Evolutionary conservation across 2,113 vertebrate genomes (phyloP), one percentile per base, ranked within the genome.

Genomic region (Gasterosteus nipponicus): DNA sequence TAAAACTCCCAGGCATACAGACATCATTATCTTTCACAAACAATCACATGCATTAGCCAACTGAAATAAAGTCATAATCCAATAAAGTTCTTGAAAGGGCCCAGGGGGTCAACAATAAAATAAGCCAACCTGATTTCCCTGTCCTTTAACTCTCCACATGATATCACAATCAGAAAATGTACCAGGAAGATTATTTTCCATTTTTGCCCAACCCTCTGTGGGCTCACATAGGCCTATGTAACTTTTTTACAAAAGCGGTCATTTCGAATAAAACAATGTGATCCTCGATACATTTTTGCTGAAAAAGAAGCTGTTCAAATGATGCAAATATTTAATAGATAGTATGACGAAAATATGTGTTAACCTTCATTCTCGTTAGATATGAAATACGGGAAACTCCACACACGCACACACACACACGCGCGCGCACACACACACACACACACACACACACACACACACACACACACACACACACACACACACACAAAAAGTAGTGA

Each of bases 61-160:
- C 49, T 75, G 33, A 59, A 79, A 73, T 72, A 70, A 84, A 81
- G 67, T 59, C 47, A 61, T 75, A 82, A 83, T 80, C 39, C 81
- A 77, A 85, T 65, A 67, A 82, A 78, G 29, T 31, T 9, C 5
- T 49, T 47, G 11, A 78, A 73, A 78, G 41, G 46, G 73, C 60
- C 61, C 18, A 11, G 2, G 61, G 61, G 71, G 47, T 60, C 58
- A 79, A 46, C 46, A 58, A 69, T 68, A 49, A 84, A 85, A 80
- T 49, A 26, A 79, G 64, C 65, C 41, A 84, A 87, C 87, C 64
- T 51, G 26, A 86, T 82, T 81, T 82, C 33, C 41, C 62, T n/a
- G 44, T 33, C 41, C 54, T 73, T 51, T 65, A 29, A 53, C 31
- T 62, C 22, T 35, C 47, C 57, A 22, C 57, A 41, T 60, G 38